These are phyloP conservation scores for Papilio helenus DNA, from an alignment of 1,140 invertebrate genomes.

Conservation along the genomic window DNA sequence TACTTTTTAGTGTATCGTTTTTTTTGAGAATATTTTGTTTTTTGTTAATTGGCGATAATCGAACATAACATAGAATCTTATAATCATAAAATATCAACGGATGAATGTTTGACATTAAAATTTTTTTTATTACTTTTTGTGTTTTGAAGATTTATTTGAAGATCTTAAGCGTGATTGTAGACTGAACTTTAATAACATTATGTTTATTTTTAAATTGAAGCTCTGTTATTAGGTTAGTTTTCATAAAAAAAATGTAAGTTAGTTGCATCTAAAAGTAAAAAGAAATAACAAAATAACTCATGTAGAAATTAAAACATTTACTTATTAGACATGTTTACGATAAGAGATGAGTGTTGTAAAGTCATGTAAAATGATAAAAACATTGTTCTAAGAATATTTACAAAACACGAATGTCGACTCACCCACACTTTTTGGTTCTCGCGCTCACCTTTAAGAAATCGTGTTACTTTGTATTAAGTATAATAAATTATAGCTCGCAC, in stretches of 20 bases:
- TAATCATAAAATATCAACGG: not conserved
- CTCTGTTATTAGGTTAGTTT: not conserved
- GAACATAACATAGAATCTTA: not conserved
- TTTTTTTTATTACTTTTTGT: not conserved
- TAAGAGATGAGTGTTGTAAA: not conserved
- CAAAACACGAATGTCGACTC: not conserved
- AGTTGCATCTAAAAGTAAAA: not conserved
- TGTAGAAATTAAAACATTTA: not conserved
- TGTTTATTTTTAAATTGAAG: not conserved
- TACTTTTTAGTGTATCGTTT: too few species aligned
- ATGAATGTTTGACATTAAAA: constrained; percentile 2
- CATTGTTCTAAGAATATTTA: not conserved
- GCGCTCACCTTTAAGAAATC: constrained; percentile 20
- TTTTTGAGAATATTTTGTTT: too few species aligned
- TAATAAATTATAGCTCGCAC: constrained; percentile 39
- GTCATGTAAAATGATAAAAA: constrained; percentile 11
- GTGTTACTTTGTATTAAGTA: not conserved
- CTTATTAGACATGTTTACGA: not conserved
- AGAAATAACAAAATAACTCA: not conserved
- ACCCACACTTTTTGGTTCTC: constrained; percentile 14
- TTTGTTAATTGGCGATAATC: not conserved
- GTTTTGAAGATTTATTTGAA: not conserved
- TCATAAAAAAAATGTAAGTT: not conserved
- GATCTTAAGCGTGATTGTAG: not conserved
- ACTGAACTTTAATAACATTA: not conserved